These are phyloP conservation scores for Phylloscopus trochiloides DNA, from an alignment of 2,113 vertebrate species.

Conservation along the genomic window DNA sequence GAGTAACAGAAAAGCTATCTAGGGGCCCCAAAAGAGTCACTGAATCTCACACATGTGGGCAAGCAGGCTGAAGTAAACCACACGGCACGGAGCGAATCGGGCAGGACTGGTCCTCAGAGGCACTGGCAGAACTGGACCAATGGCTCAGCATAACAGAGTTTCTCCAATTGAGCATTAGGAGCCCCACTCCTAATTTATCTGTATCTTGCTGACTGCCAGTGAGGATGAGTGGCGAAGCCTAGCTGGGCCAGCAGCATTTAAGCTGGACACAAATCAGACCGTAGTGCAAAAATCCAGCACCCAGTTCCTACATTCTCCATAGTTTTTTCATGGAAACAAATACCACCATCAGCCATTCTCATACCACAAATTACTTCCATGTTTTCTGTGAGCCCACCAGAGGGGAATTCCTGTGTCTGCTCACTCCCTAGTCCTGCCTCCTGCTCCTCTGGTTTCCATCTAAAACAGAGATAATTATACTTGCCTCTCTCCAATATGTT, in stretches of 20 bases:
- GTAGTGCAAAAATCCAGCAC: background rate
- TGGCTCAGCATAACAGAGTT: background rate
- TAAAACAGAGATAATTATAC: slow-evolving; percentile 35
- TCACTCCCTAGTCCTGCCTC: background rate
- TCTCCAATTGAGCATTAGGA: background rate
- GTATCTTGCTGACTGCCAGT: accelerated
- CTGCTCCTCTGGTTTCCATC: background rate
- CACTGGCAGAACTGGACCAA: background rate
- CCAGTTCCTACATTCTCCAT: background rate
- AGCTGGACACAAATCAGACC: background rate
- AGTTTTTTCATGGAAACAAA: background rate
- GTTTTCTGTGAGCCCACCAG: slow-evolving; percentile 3
- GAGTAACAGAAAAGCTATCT: background rate
- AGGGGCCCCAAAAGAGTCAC: background rate
- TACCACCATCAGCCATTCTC: background rate
- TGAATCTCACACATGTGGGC: accelerated
- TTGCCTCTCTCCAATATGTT: background rate
- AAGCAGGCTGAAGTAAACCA: background rate
- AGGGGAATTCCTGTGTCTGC: slow-evolving; percentile 22
- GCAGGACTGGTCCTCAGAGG: background rate
- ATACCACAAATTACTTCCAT: slow-evolving; percentile 50
- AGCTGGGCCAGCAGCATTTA: background rate
- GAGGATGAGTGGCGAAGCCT: accelerated
- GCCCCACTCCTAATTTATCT: background rate
- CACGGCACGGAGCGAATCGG: accelerated